Evolutionary conservation across 2,888 invertebrate species (phyloP).

Genomic region (Selenia dentaria): DNA sequence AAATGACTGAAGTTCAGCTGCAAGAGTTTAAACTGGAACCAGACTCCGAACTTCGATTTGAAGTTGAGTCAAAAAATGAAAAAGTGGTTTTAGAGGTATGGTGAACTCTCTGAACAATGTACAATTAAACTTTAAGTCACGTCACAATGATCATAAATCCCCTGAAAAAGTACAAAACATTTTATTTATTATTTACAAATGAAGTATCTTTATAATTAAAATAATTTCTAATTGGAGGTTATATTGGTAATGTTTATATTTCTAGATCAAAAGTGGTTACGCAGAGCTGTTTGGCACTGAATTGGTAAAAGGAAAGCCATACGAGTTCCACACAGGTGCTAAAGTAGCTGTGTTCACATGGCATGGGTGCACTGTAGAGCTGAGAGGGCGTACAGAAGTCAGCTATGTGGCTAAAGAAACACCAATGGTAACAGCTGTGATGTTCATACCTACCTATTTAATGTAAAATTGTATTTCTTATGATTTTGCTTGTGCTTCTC

Average conservation of each 20-base stretch:
- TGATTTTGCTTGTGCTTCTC: too few relatives aligned
- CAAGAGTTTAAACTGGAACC: conserved; percentile 93
- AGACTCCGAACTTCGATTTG: conserved; percentile 96
- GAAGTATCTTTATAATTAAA: too few relatives aligned
- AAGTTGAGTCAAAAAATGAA: conserved; percentile 94
- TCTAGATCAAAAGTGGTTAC: conserved; percentile 93
- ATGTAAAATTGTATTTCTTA: too few relatives aligned
- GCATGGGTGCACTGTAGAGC: conserved; percentile 95
- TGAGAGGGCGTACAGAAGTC: conserved; percentile 95
- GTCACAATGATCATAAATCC: too few relatives aligned
- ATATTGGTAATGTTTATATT: conserved; percentile 21
- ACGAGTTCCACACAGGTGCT: conserved; percentile 94
- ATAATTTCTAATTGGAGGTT: conserved; percentile 5
- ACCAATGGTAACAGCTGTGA: conserved; percentile 89
- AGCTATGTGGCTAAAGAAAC: conserved; percentile 98
- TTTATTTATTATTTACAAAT: too few relatives aligned
- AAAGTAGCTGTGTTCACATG: conserved; percentile 98
- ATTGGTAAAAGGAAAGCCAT: conserved; percentile 95
- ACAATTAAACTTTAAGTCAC: too few relatives aligned
- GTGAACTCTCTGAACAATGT: too few relatives aligned
- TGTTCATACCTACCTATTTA: too few relatives aligned
- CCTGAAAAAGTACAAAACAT: too few relatives aligned
- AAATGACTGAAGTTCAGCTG: conserved; percentile 77
- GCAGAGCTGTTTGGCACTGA: conserved; percentile 99
- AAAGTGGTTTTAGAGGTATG: conserved; percentile 91